Evolutionary conservation across 2,888 invertebrate species (phyloP), one percentile per base, ranked within the genome.

Genomic region (Penaeus monodon): DNA sequence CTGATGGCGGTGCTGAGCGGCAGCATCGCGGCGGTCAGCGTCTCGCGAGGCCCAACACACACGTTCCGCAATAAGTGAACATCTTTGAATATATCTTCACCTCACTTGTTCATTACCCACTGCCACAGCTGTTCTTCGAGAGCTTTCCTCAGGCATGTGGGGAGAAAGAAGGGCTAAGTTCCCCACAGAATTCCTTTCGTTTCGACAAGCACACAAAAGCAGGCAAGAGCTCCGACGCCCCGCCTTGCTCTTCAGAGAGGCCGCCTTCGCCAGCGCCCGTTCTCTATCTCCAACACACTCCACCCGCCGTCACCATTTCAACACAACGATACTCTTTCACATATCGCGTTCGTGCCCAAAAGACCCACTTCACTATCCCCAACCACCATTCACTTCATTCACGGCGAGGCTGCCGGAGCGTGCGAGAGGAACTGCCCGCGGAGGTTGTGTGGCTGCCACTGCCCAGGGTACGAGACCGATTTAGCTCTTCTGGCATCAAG

Each of bases 1-100:
- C 76, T 82, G 57, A 86, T 66, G 63, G 77, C 68, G 17, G 86
- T 74, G 10, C 78, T 44, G 17, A 86, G 86, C 6, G 86, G 86
- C 64, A 86, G 65, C 86, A 86, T 86, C 6, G 22, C 68, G 44
- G 20, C 44, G 44, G 44, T 44, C 44, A 44, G 44, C 44, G 44
- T 44, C 44, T 44, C 44, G 44, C 44, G 44, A 44, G 44, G 44
- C 44, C 44, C 10, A 44, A 44, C 6, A 44, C 10, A 44, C 44
- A 44, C 44, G 44, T 44, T 44, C 44, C 44, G 10, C 44, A 10
- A 10, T 10, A 44, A 44, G 44, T 44, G 44, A 44, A 44, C 44
- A 44, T 44, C 44, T 44, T 44, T 44, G 44, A 44, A 3, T 10
- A 7, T 44, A 44, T 44, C 1, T 44, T 8, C 76, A 33, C 3